Percentiles rank a stretch among this genome's conserved stretches.
Conservation (phyloP, 2,797 vertebrate genomes). For the Falco cherrug region DNA sequence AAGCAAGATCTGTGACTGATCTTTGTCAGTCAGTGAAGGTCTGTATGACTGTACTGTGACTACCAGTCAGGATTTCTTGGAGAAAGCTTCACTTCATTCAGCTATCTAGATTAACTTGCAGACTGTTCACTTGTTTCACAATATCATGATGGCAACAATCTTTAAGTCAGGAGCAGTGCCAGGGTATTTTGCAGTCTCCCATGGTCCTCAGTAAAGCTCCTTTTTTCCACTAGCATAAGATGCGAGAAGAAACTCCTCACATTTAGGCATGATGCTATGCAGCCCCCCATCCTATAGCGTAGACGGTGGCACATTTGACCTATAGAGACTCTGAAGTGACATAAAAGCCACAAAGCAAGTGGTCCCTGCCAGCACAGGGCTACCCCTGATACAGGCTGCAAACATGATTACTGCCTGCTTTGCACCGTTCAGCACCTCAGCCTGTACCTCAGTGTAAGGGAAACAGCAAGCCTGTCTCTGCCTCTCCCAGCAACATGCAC, state of each 20-base stretch:
- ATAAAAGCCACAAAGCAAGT: background rate
- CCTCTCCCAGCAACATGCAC: background rate
- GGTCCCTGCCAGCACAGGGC: background rate
- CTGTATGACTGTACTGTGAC: background rate
- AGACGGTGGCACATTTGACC: background rate
- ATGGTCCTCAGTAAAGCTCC: background rate
- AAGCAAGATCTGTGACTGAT: background rate
- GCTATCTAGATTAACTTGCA: background rate
- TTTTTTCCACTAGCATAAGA: background rate
- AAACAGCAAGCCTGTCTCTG: accelerated
- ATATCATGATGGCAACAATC: background rate
- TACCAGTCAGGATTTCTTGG: background rate
- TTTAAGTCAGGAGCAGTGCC: background rate
- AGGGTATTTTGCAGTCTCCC: background rate
- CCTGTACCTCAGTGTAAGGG: background rate
- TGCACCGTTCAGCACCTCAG: background rate
- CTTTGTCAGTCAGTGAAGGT: background rate
- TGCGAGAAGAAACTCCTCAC: background rate
- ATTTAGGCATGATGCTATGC: background rate
- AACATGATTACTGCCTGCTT: background rate
- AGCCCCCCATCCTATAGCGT: background rate
- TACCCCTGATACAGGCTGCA: background rate
- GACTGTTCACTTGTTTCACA: background rate
- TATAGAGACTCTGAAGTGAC: background rate
- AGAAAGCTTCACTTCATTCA: background rate